phyloP scores from a whole-genome alignment of 2,888 invertebrate genomes.

The Mactromeris polynyma region DNA sequence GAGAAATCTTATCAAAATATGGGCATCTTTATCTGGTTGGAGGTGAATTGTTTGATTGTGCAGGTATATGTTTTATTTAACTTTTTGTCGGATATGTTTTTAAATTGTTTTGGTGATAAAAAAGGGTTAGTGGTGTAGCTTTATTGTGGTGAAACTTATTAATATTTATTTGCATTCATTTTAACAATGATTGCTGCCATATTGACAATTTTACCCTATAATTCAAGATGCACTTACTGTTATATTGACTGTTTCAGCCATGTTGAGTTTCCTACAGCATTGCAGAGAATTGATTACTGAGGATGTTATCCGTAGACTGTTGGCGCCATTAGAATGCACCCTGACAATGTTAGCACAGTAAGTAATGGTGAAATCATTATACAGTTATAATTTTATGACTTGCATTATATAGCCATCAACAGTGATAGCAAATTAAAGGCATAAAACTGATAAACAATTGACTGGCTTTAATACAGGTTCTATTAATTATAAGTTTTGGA shows the following conservation, averaged over 20 bases:
- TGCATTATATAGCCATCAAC: no score
- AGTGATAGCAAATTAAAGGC: no score
- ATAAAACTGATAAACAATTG: no score
- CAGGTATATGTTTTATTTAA: no score
- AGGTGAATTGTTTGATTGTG: no score
- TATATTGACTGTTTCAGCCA: conserved; percentile 89
- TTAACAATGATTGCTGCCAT: not conserved
- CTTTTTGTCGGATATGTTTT: not conserved
- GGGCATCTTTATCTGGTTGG: not conserved
- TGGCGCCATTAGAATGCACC: conserved; percentile 97
- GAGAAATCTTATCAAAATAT: not conserved
- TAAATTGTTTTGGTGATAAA: not conserved
- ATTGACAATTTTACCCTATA: not conserved
- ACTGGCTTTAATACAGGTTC: no score
- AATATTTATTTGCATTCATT: no score
- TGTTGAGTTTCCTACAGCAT: conserved; percentile 96
- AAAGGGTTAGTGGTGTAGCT: not conserved
- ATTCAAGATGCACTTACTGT: not conserved
- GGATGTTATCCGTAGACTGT: conserved; percentile 95
- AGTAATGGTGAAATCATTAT: conserved; percentile 83
- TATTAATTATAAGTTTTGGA: no score
- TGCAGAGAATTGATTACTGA: conserved; percentile 96
- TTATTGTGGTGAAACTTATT: not conserved
- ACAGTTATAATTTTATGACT: no score
- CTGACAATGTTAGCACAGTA: conserved; percentile 97